phyloP scores from a whole-genome alignment of 1,140 invertebrate genomes.

The Cyrtorhinus lividipennis region DNA sequence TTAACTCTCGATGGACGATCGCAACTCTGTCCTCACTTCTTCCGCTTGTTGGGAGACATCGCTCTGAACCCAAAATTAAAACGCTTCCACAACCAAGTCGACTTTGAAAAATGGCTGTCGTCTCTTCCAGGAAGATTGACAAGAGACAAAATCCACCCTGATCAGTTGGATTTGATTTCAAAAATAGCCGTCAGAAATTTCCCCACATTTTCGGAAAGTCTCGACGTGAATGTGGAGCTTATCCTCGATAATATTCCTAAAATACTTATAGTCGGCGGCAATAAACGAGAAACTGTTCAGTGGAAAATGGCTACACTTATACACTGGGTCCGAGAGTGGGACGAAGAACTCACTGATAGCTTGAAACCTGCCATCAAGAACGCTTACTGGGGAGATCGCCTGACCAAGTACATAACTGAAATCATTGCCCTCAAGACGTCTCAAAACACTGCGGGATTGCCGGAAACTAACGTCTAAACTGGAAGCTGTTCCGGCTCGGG shows the following conservation, averaged over 20 bases:
- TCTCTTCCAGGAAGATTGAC: constrained; percentile 12
- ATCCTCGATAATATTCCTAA: constrained; percentile 18
- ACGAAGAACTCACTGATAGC: constrained; percentile 11
- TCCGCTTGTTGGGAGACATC: not conserved
- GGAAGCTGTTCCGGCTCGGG: too few species aligned
- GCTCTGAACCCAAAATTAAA: constrained; percentile 1
- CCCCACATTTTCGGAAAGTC: constrained; percentile 1
- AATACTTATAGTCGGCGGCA: constrained; percentile 6
- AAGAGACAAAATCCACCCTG: not conserved
- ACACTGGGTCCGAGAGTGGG: constrained; percentile 19
- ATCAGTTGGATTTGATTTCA: constrained; percentile 8
- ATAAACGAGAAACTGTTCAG: not conserved
- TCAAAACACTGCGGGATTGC: too few species aligned
- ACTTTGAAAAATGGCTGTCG: constrained; percentile 14
- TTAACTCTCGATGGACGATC: not conserved
- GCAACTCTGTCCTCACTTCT: not conserved
- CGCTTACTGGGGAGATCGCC: constrained; percentile 12
- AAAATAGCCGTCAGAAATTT: constrained; percentile 18
- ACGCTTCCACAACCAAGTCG: not conserved
- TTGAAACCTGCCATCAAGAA: constrained; percentile 3
- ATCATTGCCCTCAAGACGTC: constrained; percentile 4
- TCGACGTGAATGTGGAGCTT: constrained; percentile 17
- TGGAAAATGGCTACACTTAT: constrained; percentile 14
- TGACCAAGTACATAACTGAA: constrained; percentile 13
- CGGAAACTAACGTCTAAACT: too few species aligned